Conservation (phyloP, 2,113 vertebrate genomes). For the Triplophysa siluroides region DNA sequence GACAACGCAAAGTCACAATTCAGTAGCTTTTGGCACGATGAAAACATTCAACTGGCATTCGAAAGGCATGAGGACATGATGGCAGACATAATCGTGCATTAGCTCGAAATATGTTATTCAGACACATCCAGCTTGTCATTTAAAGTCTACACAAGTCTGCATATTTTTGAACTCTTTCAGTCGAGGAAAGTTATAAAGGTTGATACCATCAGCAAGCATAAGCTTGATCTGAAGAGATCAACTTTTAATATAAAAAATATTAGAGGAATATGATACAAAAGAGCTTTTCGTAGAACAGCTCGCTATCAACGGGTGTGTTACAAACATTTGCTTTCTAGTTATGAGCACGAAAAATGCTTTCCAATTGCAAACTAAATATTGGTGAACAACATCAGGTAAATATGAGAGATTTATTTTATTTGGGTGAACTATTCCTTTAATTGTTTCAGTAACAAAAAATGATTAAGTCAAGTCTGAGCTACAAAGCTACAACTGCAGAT, state of each 20-base stretch:
- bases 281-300: too few relatives aligned
- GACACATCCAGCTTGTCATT: background rate
- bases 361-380: too few relatives aligned
- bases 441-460: background rate
- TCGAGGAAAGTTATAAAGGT: background rate
- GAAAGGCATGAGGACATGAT: background rate
- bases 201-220: background rate
- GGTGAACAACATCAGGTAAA: too few relatives aligned
- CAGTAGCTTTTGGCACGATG: background rate
- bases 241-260: too few relatives aligned
- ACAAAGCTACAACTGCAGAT: slow-evolving; percentile 4
- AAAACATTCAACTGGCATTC: slow-evolving; percentile 19
- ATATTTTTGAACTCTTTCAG: background rate
- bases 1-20: background rate
- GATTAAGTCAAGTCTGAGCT: background rate
- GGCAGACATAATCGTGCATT: background rate
- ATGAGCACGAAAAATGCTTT: too few relatives aligned
- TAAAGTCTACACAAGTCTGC: slow-evolving; percentile 25
- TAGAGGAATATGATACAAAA: too few relatives aligned
- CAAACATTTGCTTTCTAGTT: too few relatives aligned
- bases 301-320: too few relatives aligned
- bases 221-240: too few relatives aligned
- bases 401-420: too few relatives aligned
- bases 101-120: background rate
- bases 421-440: background rate